These are phyloP conservation scores for Kryptopterus vitreolus DNA, from an alignment of 2,797 vertebrate genomes.

Conservation along the genomic window DNA sequence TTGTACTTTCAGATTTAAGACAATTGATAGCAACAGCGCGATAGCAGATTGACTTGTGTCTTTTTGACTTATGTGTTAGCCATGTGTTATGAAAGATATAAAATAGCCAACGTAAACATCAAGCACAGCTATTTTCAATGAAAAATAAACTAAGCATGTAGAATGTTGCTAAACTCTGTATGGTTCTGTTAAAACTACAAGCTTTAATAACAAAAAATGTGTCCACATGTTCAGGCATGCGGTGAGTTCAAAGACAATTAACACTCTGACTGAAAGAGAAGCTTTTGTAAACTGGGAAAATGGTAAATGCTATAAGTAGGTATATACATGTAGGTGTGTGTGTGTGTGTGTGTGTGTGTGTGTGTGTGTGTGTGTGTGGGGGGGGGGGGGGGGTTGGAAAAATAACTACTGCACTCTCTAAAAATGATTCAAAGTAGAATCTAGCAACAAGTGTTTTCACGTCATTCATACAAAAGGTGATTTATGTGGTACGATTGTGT, in stretches of 20 bases:
- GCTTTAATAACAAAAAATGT: background rate
- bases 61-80: background rate
- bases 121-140: background rate
- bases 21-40: too few relatives aligned
- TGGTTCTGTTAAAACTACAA: background rate
- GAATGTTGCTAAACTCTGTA: background rate
- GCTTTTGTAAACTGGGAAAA: too few relatives aligned
- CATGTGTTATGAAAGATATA: background rate
- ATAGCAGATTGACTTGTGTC: background rate
- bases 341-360: too few relatives aligned
- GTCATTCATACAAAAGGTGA: background rate
- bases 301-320: background rate
- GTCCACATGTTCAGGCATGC: slow-evolving; percentile 1
- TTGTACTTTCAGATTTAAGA: background rate
- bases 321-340: background rate
- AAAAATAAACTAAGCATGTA: background rate
- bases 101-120: background rate
- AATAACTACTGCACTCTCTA: background rate
- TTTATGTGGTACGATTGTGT: slow-evolving; percentile 21
- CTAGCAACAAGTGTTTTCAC: background rate
- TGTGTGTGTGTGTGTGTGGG: too few relatives aligned
- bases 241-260: background rate
- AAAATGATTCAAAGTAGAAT: background rate
- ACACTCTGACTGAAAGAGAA: background rate
- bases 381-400: background rate